Base-by-base conservation (phyloP, 2,113 vertebrate species). In the Plecotus auritus region DNA sequence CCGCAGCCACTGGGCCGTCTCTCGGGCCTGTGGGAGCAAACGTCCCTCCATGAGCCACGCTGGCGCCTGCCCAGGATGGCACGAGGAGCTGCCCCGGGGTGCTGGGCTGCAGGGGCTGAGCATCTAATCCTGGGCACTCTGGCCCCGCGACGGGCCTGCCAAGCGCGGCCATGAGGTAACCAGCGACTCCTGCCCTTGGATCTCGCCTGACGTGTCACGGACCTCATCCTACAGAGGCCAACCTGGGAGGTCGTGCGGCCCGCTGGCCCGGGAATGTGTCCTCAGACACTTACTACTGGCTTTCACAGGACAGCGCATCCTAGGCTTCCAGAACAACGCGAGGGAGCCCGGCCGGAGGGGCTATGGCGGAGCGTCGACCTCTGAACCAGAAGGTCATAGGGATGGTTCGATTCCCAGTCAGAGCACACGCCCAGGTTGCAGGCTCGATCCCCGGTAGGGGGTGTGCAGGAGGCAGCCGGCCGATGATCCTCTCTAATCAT, bases 11-110 rank as follows among this genome's bases (percentile, higher is more conserved):
- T 1, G n/a, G 22, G 26, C 23, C 61, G 28, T 42, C 17, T 28
- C 17, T 23, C 23, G 2, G 1, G 2, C 40, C n/a, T 47, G 32
- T 12, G 45, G 64, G 45, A 13, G 26, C 40, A 16, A 70, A 7
- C 10, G 6, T 47, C 49, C 69, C 40, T 37, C 35, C 23, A 7
- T 0, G 1, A 83, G 72, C 13, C 22, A 4, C 0, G 9, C 9
- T 16, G 37, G 56, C 30, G 5, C 28, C 69, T n/a, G 47, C 18
- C 40, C 6, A 13, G 18, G 35, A 23, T 56, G 37, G 23, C 23
- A 28, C 1, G 0, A n/a, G 12, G 70, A 17, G 37, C 47, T 6
- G 40, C 66, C 23, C 66, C 4, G 1, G n/a, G 85, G 67, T 28
- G 28, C 51, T 8, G 37, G 45, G 76, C 16, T 59, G 1, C 17